phyloP scores from a whole-genome alignment of 2,888 invertebrate genomes.

The Eupithecia pulchellata region DNA sequence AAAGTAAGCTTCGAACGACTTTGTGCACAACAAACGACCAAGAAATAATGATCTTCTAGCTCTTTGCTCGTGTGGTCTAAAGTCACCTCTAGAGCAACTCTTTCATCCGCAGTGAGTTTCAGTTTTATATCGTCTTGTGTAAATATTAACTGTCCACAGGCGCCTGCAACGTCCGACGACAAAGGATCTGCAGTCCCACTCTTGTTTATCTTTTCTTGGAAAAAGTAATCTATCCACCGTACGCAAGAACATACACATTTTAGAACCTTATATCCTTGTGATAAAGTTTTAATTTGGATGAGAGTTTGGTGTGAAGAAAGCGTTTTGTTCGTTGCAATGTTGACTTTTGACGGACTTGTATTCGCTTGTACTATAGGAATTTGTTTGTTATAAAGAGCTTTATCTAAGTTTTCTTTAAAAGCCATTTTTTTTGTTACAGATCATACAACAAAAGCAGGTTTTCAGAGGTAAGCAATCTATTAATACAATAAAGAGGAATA shows the following conservation, averaged over 20 bases:
- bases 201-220: conserved; percentile 41
- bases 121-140: conserved; percentile 37
- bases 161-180: conserved; percentile 38
- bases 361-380: conserved; percentile 3
- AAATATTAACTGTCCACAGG: conserved; percentile 38
- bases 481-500: too few species aligned
- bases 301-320: conserved; percentile 11
- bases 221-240: conserved; percentile 43
- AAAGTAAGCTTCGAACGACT: too few species aligned
- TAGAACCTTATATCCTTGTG: neutral
- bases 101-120: neutral
- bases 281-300: neutral
- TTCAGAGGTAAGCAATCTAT: neutral
- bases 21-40: too few species aligned
- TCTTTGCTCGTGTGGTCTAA: too few species aligned
- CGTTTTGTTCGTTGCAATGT: conserved; percentile 9
- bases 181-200: conserved; percentile 42
- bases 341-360: conserved; percentile 28
- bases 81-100: too few species aligned
- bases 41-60: too few species aligned
- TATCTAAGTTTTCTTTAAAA: neutral
- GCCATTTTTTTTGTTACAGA: neutral
- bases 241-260: conserved; percentile 19
- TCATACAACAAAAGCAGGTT: conserved; percentile 2
- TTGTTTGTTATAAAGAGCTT: conserved; percentile 10